Evolutionary conservation across 2,888 invertebrate species (phyloP).

Genomic region (Drepanosiphum platanoidis): DNA sequence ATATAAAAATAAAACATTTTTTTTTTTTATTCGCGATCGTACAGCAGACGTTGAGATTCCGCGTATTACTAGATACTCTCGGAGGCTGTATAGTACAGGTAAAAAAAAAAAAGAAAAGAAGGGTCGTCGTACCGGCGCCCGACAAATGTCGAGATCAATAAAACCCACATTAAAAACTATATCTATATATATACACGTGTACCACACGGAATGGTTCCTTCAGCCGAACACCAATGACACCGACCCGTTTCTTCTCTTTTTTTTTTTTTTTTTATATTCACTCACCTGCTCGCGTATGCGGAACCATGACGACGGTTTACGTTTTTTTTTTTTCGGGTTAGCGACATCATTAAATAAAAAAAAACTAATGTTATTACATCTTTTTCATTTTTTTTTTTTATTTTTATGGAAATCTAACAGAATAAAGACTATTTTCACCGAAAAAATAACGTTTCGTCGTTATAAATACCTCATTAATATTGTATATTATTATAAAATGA

Average conservation of each 20-base stretch:
- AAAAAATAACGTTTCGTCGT: background rate
- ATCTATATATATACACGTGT: conserved; percentile 52
- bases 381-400: background rate
- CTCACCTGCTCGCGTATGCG: conserved; percentile 53
- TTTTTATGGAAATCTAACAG: background rate
- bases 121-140: conserved; percentile 59
- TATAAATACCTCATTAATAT: background rate
- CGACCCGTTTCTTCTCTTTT: conserved; percentile 48
- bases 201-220: conserved; percentile 54
- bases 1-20: background rate
- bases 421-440: background rate
- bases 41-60: conserved; percentile 28
- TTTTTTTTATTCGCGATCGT: background rate
- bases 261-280: conserved; percentile 42
- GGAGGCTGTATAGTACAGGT: conserved; percentile 37
- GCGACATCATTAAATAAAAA: background rate
- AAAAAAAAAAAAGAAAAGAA: conserved; percentile 42
- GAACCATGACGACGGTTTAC: conserved; percentile 53
- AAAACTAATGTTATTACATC: background rate
- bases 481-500: background rate
- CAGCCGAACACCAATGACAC: conserved; percentile 53
- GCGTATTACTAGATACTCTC: conserved; percentile 24
- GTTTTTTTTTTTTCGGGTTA: conserved; percentile 23
- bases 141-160: conserved; percentile 62
- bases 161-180: conserved; percentile 61